Conservation (phyloP, 1,140 invertebrate species). For the Neelides sp. region DNA sequence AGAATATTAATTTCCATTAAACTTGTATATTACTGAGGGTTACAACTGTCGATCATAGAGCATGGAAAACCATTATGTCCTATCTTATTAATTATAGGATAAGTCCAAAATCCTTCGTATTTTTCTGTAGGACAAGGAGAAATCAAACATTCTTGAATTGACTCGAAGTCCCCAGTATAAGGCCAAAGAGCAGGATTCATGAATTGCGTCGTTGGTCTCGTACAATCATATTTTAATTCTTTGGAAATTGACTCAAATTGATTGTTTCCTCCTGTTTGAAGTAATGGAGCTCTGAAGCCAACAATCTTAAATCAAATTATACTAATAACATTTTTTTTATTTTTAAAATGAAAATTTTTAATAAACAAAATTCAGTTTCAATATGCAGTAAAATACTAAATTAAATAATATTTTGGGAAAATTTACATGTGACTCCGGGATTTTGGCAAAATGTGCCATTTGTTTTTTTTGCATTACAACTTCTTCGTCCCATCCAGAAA, state of each 20-base stretch:
- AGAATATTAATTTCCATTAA: no score
- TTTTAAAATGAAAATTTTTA: not conserved
- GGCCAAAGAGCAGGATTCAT: slow-evolving; percentile 35
- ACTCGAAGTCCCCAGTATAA: slow-evolving; percentile 39
- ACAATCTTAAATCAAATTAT: no score
- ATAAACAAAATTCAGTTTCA: not conserved
- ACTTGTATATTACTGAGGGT: slow-evolving; percentile 21
- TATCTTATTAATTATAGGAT: slow-evolving; percentile 36
- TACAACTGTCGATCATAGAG: slow-evolving; percentile 40
- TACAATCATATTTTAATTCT: slow-evolving; percentile 36
- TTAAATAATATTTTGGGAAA: slow-evolving; percentile 3
- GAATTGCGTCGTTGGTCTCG: slow-evolving; percentile 33
- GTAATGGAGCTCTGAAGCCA: slow-evolving; percentile 36
- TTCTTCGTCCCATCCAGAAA: slow-evolving; percentile 41
- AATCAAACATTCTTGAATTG: slow-evolving; percentile 37
- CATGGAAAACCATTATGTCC: slow-evolving; percentile 31
- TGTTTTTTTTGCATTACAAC: slow-evolving; percentile 44
- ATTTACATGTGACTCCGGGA: slow-evolving; percentile 40
- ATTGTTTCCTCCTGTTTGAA: slow-evolving; percentile 36
- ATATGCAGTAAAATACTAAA: not conserved
- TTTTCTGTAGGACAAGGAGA: slow-evolving; percentile 35
- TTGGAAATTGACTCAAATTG: slow-evolving; percentile 33
- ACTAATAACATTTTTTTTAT: no score
- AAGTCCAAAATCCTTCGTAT: slow-evolving; percentile 36
- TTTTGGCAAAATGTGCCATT: slow-evolving; percentile 43